A percentile compares a stretch with the other conserved stretches of the same genome.
Conservation (phyloP, 1,140 invertebrate genomes). For the Drosophila micromelanica region DNA sequence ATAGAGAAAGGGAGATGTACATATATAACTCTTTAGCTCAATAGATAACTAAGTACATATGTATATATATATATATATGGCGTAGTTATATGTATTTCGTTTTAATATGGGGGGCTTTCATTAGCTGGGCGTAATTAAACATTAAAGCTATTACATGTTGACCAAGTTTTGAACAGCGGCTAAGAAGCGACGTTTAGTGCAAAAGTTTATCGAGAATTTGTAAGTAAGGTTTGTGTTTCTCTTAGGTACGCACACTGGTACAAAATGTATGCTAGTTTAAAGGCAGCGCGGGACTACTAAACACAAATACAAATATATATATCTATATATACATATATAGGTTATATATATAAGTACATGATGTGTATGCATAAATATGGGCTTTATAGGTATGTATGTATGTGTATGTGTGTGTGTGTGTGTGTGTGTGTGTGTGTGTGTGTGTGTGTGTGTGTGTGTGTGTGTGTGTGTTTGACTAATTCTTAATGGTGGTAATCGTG, state of each 20-base stretch:
- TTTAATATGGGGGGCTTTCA: slow-evolving; percentile 21
- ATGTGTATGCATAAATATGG: no score
- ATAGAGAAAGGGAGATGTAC: slow-evolving; percentile 13
- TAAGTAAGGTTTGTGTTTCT: slow-evolving; percentile 49
- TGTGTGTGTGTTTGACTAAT: no score
- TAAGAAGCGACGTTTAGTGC: slow-evolving; percentile 61
- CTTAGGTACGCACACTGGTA: slow-evolving; percentile 77
- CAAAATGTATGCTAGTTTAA: slow-evolving; percentile 79
- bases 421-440: no score
- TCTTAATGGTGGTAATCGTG: no score
- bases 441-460: no score
- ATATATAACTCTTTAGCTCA: slow-evolving; percentile 31
- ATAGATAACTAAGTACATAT: slow-evolving; percentile 34
- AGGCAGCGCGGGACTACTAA: slow-evolving; percentile 76
- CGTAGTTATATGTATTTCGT: slow-evolving; percentile 17
- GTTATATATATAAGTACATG: not conserved
- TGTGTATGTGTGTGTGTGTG: no score
- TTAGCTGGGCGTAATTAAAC: slow-evolving; percentile 27
- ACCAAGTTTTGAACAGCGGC: slow-evolving; percentile 39
- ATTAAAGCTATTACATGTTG: slow-evolving; percentile 52
- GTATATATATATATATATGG: slow-evolving; percentile 30
- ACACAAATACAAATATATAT: not conserved
- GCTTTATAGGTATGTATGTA: no score
- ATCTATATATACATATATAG: not conserved
- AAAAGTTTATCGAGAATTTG: slow-evolving; percentile 48